These are phyloP conservation scores for Pheosia gnoma DNA, from an alignment of 2,888 invertebrate species.

Conservation along the genomic window DNA sequence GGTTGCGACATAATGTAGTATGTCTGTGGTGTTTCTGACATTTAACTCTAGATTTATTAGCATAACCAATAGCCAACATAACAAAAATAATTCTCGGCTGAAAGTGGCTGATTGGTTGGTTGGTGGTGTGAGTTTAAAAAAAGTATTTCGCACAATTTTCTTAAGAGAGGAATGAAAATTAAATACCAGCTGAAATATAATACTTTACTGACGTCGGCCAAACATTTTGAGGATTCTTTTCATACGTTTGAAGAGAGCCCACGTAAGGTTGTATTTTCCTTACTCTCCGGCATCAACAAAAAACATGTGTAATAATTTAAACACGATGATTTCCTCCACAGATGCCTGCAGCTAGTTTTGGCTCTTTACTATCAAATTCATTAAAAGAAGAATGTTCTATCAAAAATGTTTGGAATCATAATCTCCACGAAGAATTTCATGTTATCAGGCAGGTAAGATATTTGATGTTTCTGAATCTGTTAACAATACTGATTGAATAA, in stretches of 20 bases:
- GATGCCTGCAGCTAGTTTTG: constrained; percentile 90
- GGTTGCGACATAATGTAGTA: too few species aligned
- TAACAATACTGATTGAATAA: constrained; percentile 81
- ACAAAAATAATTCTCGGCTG: too few species aligned
- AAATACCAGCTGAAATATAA: not conserved
- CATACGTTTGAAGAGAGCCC: not conserved
- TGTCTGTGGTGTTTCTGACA: too few species aligned
- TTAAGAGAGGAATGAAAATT: not conserved
- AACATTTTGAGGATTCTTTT: not conserved
- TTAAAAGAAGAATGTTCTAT: constrained; percentile 95
- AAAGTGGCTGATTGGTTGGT: too few species aligned
- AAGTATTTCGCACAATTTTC: too few species aligned
- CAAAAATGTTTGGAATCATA: constrained; percentile 98
- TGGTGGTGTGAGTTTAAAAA: too few species aligned
- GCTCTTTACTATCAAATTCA: constrained; percentile 68
- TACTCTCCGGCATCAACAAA: not conserved
- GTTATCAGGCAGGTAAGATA: constrained; percentile 92
- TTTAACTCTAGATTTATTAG: too few species aligned
- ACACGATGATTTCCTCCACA: constrained; percentile 24
- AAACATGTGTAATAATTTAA: not conserved
- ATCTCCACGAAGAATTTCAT: constrained; percentile 98
- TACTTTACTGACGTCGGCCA: not conserved
- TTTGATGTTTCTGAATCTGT: too few species aligned
- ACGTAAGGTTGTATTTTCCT: not conserved
- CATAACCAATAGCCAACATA: too few species aligned